phyloP scores from a whole-genome alignment of 2,797 vertebrate species.

The Trichosurus vulpecula region DNA sequence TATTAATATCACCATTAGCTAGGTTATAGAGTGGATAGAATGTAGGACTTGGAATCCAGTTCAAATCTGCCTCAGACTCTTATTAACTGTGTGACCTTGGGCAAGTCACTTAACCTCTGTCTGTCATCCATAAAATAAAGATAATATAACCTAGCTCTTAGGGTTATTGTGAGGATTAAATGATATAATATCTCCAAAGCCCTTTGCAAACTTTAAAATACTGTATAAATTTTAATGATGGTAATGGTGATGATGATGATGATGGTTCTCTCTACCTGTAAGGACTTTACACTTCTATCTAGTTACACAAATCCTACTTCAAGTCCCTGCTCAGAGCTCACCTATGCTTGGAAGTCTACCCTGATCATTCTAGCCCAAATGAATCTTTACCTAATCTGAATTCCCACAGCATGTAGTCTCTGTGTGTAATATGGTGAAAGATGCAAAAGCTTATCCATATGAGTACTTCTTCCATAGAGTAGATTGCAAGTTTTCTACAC shows the following conservation, averaged over 20 bases:
- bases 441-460: not conserved
- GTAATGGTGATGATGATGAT: not conserved
- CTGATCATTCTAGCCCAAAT: not conserved
- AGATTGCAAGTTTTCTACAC: not conserved
- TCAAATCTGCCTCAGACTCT: not conserved
- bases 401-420: not conserved
- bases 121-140: not conserved
- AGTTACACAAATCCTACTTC: not conserved
- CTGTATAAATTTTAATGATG: not conserved
- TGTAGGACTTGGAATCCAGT: not conserved
- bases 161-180: not conserved
- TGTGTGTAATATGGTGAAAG: not conserved
- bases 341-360: not conserved
- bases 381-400: not conserved
- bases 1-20: not conserved
- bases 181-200: not conserved
- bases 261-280: not conserved
- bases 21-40: not conserved
- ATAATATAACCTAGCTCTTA: not conserved
- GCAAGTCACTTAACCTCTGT: not conserved
- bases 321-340: not conserved
- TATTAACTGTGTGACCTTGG: not conserved
- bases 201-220: not conserved
- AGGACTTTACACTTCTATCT: not conserved
- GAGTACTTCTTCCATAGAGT: not conserved